Evolutionary conservation across 2,113 vertebrate species (phyloP).

Genomic region (Anser brachyrhynchus): DNA sequence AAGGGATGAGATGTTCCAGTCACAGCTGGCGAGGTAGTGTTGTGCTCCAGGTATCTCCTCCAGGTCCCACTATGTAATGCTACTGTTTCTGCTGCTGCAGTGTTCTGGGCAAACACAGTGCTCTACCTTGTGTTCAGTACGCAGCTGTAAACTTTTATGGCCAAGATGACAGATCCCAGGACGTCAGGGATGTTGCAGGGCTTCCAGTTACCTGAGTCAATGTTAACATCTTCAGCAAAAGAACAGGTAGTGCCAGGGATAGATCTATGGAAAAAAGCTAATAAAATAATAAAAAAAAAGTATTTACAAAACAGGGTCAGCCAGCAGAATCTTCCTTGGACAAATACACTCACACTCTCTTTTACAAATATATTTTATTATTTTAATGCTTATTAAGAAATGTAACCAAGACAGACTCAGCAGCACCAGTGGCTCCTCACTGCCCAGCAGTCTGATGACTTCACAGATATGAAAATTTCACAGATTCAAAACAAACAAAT

Average conservation of each 20-base stretch:
- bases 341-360: conserved; percentile 36
- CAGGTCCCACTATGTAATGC: not conserved
- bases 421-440: conserved; percentile 66
- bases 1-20: not conserved
- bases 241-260: not conserved
- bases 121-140: not conserved
- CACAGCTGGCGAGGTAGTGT: not conserved
- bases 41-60: not conserved
- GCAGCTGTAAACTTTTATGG: not conserved
- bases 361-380: conserved; percentile 74
- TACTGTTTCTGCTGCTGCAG: not conserved
- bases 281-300: not conserved
- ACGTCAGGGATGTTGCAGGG: not conserved
- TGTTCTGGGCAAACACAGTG: not conserved
- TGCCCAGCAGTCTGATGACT: conserved; percentile 69
- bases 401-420: conserved; percentile 69
- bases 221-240: not conserved
- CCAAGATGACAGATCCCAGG: not conserved
- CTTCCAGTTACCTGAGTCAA: not conserved
- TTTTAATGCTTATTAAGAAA: conserved; percentile 72
- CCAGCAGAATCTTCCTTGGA: not conserved
- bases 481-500: conserved; percentile 50
- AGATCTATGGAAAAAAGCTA: conserved; percentile 4
- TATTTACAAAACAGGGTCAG: not conserved
- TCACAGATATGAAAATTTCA: conserved; percentile 71